Conservation (phyloP, 2,797 vertebrate genomes). For the Phrynocephalus forsythii region DNA sequence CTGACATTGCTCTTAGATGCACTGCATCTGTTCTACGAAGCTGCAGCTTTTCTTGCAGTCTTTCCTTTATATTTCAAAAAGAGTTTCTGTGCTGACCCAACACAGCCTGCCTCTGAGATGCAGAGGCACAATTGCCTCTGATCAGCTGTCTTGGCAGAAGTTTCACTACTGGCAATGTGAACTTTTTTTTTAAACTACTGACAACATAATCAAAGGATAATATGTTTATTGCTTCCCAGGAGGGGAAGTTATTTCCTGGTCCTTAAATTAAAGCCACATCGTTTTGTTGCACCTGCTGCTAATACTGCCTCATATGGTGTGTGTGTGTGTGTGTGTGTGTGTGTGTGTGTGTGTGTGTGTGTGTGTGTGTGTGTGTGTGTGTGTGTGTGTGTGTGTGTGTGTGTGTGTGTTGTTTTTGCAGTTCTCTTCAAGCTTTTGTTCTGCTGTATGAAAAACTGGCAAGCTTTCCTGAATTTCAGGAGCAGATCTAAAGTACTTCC, state of each 20-base stretch:
- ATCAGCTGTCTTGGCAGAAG: constrained; percentile 24
- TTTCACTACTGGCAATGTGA: constrained; percentile 42
- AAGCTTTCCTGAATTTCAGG: not conserved
- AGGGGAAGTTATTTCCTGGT: not conserved
- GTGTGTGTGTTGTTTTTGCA: not conserved
- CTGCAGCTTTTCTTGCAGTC: constrained; percentile 12
- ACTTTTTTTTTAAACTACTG: constrained; percentile 26
- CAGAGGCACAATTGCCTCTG: constrained; percentile 39
- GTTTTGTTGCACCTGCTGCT: constrained; percentile 26
- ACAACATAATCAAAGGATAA: not conserved
- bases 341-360: too few relatives aligned
- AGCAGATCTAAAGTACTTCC: not conserved
- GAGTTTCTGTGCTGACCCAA: constrained; percentile 12
- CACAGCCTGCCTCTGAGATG: constrained; percentile 33
- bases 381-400: too few relatives aligned
- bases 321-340: too few relatives aligned
- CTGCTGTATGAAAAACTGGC: constrained; percentile 15
- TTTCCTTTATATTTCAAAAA: not conserved
- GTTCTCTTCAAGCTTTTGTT: not conserved
- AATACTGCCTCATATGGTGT: not conserved
- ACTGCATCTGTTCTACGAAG: not conserved
- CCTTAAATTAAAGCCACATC: constrained; percentile 13
- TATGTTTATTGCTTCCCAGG: constrained; percentile 24
- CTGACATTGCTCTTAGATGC: not conserved
- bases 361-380: too few relatives aligned